A percentile compares a stretch with the other conserved stretches of the same genome.
Conservation (phyloP, 1,140 invertebrate species). For the Atta colombica region DNA sequence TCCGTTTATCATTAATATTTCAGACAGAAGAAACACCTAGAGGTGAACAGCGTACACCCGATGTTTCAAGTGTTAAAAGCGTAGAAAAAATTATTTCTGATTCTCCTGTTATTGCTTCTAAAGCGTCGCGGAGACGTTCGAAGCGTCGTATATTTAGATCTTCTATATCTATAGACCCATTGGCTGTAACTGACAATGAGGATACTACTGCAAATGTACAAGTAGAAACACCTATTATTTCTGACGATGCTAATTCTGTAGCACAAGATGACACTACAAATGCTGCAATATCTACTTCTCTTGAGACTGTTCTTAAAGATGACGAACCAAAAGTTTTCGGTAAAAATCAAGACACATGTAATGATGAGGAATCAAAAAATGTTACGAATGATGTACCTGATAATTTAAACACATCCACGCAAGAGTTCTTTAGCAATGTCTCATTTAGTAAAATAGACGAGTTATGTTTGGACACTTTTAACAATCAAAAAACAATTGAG, state of each 20-base stretch:
- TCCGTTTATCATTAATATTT: slow-evolving; percentile 37
- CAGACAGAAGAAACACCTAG: slow-evolving; percentile 43
- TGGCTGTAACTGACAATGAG: slow-evolving; percentile 41
- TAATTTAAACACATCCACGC: slow-evolving; percentile 71
- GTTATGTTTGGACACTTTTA: slow-evolving; percentile 60
- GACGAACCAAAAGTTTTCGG: background rate
- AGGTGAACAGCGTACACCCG: slow-evolving; percentile 44
- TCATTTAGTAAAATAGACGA: slow-evolving; percentile 77
- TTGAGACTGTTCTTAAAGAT: background rate
- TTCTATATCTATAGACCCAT: slow-evolving; percentile 16
- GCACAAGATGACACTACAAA: background rate
- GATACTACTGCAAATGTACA: background rate
- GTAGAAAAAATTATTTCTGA: slow-evolving; percentile 23
- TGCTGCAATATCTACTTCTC: background rate
- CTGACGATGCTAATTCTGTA: slow-evolving; percentile 2
- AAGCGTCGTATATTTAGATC: slow-evolving; percentile 79
- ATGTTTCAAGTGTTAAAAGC: slow-evolving; percentile 41
- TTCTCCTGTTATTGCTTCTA: slow-evolving; percentile 76
- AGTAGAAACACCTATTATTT: background rate
- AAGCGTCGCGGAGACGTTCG: slow-evolving; percentile 48
- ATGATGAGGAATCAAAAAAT: slow-evolving; percentile 36
- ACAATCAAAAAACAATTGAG: slow-evolving; percentile 25
- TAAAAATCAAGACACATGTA: background rate
- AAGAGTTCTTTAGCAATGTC: slow-evolving; percentile 79
- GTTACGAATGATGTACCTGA: slow-evolving; percentile 15